phyloP scores from a whole-genome alignment of 2,113 vertebrate species.

The Bombycilla garrulus region DNA sequence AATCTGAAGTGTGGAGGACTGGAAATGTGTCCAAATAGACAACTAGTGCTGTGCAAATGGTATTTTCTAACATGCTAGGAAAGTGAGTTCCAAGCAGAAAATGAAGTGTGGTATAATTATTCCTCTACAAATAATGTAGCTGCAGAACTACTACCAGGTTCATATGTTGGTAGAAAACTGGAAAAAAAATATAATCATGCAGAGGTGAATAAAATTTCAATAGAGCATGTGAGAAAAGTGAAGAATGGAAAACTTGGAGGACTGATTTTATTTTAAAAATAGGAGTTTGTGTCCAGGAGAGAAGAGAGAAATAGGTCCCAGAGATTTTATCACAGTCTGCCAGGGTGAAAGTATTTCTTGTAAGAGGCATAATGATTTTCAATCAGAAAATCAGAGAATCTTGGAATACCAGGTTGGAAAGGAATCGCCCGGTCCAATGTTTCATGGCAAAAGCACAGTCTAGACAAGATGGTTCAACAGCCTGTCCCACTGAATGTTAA shows the following conservation, averaged over 20 bases:
- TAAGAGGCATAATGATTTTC: not conserved
- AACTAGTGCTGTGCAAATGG: not conserved
- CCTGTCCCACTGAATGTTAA: not conserved
- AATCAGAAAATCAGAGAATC: not conserved
- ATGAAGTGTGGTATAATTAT: not conserved
- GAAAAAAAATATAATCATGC: not conserved
- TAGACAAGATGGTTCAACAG: not conserved
- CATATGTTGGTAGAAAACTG: not conserved
- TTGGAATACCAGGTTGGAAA: not conserved
- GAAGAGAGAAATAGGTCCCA: not conserved
- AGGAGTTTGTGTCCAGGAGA: not conserved
- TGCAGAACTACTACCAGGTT: not conserved
- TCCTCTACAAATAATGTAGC: not conserved
- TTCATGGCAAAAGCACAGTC: not conserved
- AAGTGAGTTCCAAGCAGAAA: not conserved
- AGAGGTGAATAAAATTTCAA: not conserved
- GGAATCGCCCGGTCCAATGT: fast-evolving
- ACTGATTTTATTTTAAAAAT: not conserved
- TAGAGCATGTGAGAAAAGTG: not conserved
- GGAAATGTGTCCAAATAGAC: not conserved
- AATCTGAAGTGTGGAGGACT: not conserved
- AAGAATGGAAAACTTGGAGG: not conserved
- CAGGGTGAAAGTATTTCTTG: not conserved
- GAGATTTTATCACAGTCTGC: not conserved
- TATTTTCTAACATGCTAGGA: not conserved